Evolutionary conservation across 2,797 vertebrate genomes (phyloP).

Genomic region (Onychomys torridus): DNA sequence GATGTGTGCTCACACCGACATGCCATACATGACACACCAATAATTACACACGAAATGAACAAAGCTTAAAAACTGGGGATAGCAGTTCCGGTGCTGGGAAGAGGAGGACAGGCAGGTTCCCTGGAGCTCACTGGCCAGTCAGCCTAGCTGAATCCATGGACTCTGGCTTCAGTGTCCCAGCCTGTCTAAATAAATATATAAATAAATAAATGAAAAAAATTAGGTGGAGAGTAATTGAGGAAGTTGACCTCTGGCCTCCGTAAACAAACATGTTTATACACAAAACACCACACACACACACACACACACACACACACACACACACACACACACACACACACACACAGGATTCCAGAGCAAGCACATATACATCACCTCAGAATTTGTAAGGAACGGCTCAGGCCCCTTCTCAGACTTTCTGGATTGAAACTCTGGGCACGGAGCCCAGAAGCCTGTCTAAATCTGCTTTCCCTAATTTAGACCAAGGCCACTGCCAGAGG

Average conservation of each 20-base stretch:
- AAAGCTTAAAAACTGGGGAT: neutral
- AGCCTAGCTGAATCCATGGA: neutral
- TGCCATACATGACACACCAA: too few relatives aligned
- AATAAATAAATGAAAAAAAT: neutral
- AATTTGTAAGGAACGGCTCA: neutral
- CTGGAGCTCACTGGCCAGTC: neutral
- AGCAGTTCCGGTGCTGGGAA: neutral
- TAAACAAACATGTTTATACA: neutral
- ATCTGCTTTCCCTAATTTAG: neutral
- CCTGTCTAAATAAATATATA: neutral
- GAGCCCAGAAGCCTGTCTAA: neutral
- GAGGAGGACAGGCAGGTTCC: neutral
- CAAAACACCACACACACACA: neutral
- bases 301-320: neutral
- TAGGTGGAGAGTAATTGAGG: neutral
- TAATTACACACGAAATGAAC: too few relatives aligned
- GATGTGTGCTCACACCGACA: neutral
- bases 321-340: neutral
- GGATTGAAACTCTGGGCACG: neutral
- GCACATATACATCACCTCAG: neutral
- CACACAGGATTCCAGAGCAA: neutral
- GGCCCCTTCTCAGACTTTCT: neutral
- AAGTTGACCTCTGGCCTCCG: neutral
- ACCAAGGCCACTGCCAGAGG: accelerated
- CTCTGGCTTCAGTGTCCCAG: neutral